phyloP scores from a whole-genome alignment of 2,797 vertebrate genomes.

The Fistularia commersonii region DNA sequence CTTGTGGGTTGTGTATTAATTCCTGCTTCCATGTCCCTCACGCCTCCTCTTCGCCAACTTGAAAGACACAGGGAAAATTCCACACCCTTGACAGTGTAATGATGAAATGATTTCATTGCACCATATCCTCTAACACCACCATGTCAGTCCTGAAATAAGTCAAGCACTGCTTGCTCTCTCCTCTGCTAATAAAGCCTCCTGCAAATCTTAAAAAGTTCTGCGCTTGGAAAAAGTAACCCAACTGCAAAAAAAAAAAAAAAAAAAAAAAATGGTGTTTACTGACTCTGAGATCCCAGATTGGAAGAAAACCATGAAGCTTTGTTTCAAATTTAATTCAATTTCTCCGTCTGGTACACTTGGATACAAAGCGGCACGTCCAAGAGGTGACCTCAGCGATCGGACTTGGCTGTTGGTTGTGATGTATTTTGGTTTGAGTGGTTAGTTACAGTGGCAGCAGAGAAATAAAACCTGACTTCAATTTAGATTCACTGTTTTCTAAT shows the following conservation, averaged over 20 bases:
- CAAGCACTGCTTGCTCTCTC: conserved; percentile 3
- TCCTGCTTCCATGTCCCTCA: conserved; percentile 3
- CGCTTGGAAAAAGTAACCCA: conserved; percentile 22
- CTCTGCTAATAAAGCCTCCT: conserved; percentile 10
- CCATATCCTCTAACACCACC: conserved; percentile 24
- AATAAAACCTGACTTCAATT: conserved; percentile 19
- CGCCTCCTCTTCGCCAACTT: conserved; percentile 14
- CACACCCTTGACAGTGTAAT: conserved; percentile 32
- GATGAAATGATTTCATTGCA: conserved; percentile 41
- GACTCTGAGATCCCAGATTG: conserved; percentile 30
- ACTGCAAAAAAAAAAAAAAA: conserved; percentile 27
- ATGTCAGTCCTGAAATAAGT: conserved; percentile 26
- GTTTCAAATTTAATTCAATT: conserved; percentile 40
- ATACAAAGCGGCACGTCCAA: conserved; percentile 12
- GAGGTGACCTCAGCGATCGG: conserved; percentile 30
- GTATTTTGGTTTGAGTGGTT: conserved; percentile 33
- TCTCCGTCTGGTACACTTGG: conserved; percentile 40
- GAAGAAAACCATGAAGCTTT: conserved; percentile 32
- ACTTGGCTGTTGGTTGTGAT: conserved; percentile 34
- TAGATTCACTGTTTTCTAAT: conserved; percentile 1
- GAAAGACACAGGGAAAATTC: conserved; percentile 33
- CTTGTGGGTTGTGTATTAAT: conserved; percentile 10
- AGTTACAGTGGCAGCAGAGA: conserved; percentile 10
- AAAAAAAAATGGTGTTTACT: conserved; percentile 13
- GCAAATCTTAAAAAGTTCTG: conserved; percentile 13